Base-by-base conservation (phyloP, 2,797 vertebrate genomes). In the Clangula hyemalis region DNA sequence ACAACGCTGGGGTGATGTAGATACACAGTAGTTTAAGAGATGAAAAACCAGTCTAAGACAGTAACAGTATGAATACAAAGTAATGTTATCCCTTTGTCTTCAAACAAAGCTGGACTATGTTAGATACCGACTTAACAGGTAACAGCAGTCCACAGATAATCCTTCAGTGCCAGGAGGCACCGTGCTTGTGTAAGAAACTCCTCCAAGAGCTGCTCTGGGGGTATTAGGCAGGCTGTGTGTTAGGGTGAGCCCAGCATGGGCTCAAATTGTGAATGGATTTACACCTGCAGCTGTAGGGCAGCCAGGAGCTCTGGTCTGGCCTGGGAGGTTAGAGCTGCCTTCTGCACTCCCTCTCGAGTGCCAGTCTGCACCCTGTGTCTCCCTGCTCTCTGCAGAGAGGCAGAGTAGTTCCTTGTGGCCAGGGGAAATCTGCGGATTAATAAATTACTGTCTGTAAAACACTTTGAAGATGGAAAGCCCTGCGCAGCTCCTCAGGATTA, bases 381-480 rank as follows among this genome's bases (percentile, higher is more conserved):
- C 34, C 87, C 73, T 87, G 1, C 0, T 1, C 68, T 85, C 66
- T 39, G 47, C 68, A 85, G 61, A 75, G 62, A 90, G 57, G 74
- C 91, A 85, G 60, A 91, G 66, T 34, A 76, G 87, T 81, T 96
- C 54, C 94, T 96, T 94, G 73, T 66, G 89, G 95, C 95, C 86
- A 87, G 83, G 75, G 81, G 94, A 91, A 93, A 94, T 87, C 41
- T 90, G 53, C 57, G 77, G 95, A 94, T 94, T 95, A 97, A 94
- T 93, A 91, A 90, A 92, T 95, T 90, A 89, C 91, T 94, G 80
- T 90, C 95, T 92, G 69, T 95, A 91, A 94, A 96, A 68, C 74
- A 91, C 93, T 97, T 95, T 88, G 94, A 97, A 96, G 95, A 94
- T 88, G 71, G 94, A 93, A 90, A 94, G 57, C 71, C 14, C 74